Percentiles rank a stretch among this genome's conserved stretches.
phyloP scores from a whole-genome alignment of 2,797 vertebrate genomes.

The Spinibarbus caldwelli region DNA sequence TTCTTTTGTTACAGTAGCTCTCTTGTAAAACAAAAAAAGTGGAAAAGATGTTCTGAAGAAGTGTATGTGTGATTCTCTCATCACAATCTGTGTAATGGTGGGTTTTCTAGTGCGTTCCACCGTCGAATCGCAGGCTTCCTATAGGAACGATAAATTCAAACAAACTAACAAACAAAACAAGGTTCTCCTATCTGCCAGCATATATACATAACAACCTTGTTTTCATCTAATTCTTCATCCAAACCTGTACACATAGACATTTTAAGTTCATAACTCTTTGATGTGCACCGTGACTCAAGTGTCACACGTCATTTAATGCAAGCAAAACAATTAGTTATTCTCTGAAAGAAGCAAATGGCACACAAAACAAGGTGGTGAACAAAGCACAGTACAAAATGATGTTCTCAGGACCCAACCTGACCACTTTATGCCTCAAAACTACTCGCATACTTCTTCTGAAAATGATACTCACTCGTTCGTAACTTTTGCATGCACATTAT shows the following conservation, averaged over 20 bases:
- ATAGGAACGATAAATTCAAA: slow-evolving; percentile 54
- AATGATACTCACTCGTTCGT: slow-evolving; percentile 29
- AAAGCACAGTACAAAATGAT: slow-evolving; percentile 34
- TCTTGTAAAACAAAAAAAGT: slow-evolving; percentile 66
- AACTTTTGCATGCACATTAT: slow-evolving; percentile 40
- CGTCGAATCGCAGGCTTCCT: slow-evolving; percentile 54
- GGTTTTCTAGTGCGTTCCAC: slow-evolving; percentile 50
- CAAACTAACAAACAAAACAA: slow-evolving; percentile 41
- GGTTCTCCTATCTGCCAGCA: slow-evolving; percentile 34
- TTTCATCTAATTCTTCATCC: slow-evolving; percentile 5
- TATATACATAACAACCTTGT: slow-evolving; percentile 54
- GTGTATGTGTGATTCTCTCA: slow-evolving; percentile 52
- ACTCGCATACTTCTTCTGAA: slow-evolving; percentile 16
- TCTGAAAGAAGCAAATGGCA: slow-evolving; percentile 48
- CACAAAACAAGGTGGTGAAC: slow-evolving; percentile 28
- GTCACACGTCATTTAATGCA: slow-evolving; percentile 59
- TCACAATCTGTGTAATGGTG: slow-evolving; percentile 50
- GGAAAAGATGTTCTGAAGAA: slow-evolving; percentile 66
- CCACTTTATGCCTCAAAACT: slow-evolving; percentile 20
- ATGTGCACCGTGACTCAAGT: slow-evolving; percentile 56
- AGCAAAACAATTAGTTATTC: slow-evolving; percentile 57
- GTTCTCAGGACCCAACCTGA: slow-evolving; percentile 16
- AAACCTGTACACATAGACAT: slow-evolving; percentile 44
- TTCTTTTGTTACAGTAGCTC: slow-evolving; percentile 64
- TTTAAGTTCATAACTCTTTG: slow-evolving; percentile 25